Conservation (phyloP, 2,888 invertebrate genomes). For the Margaritifera margaritifera region DNA sequence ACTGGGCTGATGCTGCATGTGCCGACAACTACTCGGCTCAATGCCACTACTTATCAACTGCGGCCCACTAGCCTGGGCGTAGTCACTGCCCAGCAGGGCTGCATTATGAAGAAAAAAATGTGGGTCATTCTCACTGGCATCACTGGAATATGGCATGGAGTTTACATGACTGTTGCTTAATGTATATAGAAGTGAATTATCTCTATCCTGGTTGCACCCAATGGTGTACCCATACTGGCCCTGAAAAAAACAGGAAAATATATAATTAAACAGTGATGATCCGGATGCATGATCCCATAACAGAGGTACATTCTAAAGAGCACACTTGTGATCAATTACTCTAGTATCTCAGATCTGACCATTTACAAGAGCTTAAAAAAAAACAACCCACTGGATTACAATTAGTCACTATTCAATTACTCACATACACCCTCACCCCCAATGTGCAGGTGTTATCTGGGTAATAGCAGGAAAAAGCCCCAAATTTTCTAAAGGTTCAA, state of each 20-base stretch:
- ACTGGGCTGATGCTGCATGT: constrained; percentile 10
- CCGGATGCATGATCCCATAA: too few relatives aligned
- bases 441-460: too few relatives aligned
- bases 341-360: too few relatives aligned
- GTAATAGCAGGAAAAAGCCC: too few relatives aligned
- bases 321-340: too few relatives aligned
- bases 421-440: too few relatives aligned
- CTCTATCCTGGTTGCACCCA: constrained; percentile 41
- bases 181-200: constrained; percentile 29
- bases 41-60: constrained; percentile 31
- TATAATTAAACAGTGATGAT: too few relatives aligned
- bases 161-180: constrained; percentile 22
- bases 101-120: constrained; percentile 23
- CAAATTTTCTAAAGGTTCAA: too few relatives aligned
- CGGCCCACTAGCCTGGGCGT: constrained; percentile 20
- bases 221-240: constrained; percentile 56
- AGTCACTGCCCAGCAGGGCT: constrained; percentile 19
- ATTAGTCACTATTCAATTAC: too few relatives aligned
- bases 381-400: too few relatives aligned
- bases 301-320: too few relatives aligned
- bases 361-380: too few relatives aligned
- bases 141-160: constrained; percentile 8
- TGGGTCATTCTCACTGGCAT: constrained; percentile 22
- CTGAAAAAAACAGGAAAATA: constrained; percentile 19
- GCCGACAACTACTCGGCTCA: constrained; percentile 5